Percentiles rank a stretch among this genome's conserved stretches.
Evolutionary conservation across 2,113 vertebrate genomes (phyloP).

Genomic region (Noctilio leporinus): DNA sequence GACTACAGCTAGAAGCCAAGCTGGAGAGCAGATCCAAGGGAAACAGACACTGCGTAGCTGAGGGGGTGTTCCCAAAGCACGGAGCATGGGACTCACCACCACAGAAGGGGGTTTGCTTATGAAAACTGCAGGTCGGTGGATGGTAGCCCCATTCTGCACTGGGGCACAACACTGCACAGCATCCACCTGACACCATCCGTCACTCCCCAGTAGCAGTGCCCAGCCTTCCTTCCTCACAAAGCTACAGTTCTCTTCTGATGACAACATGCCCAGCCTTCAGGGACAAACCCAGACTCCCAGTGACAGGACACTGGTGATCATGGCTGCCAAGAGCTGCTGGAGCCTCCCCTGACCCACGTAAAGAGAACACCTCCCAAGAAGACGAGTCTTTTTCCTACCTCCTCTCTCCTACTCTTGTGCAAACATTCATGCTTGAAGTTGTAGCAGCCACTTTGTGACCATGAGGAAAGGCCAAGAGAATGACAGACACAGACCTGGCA

Average conservation of each 20-base stretch:
- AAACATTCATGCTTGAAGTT: background rate
- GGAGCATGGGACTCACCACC: too few species aligned
- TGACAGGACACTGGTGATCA: background rate
- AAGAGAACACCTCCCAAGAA: background rate
- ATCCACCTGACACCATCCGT: background rate
- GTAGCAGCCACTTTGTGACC: background rate
- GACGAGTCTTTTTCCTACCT: background rate
- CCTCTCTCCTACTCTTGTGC: background rate
- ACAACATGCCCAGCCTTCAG: background rate
- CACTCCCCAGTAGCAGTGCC: background rate
- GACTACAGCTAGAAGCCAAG: background rate
- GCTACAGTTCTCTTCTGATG: background rate
- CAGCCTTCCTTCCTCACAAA: background rate
- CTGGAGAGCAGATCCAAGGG: background rate
- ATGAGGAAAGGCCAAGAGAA: background rate
- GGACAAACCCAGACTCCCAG: background rate
- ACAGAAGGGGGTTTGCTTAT: background rate
- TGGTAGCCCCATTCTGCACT: background rate
- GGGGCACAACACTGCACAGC: background rate
- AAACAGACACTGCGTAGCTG: background rate
- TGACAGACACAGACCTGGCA: background rate
- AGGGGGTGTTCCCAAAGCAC: background rate
- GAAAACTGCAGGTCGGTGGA: background rate
- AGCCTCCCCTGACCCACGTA: background rate
- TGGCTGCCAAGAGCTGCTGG: background rate